A percentile compares a stretch with the other conserved stretches of the same genome.
phyloP scores from a whole-genome alignment of 2,888 invertebrate species.

The Sinhomidia bicolor region DNA sequence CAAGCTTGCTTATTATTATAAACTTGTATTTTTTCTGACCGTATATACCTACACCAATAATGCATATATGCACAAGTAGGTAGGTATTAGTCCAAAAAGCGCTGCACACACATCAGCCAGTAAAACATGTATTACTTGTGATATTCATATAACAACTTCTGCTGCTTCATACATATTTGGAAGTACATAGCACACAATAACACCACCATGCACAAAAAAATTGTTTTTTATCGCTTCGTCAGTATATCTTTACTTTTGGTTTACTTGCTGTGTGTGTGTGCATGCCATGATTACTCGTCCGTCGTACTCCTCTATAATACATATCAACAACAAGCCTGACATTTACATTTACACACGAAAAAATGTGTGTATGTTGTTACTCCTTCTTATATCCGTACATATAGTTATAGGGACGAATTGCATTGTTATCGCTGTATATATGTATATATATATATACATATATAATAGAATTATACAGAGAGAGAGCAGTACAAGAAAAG shows the following conservation, averaged over 20 bases:
- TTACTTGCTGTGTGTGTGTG: not conserved
- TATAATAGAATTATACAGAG: not conserved
- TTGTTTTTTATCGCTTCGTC: slow-evolving; percentile 66
- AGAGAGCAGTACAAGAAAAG: not conserved
- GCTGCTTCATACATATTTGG: not conserved
- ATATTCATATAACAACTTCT: not conserved
- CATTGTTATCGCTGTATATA: no score
- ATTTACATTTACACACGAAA: slow-evolving; percentile 23
- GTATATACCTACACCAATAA: not conserved
- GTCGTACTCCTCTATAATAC: not conserved
- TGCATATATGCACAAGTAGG: not conserved
- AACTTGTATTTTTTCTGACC: not conserved
- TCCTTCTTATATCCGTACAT: not conserved
- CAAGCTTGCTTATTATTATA: no score
- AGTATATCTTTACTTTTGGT: slow-evolving; percentile 30
- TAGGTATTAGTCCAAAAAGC: no score
- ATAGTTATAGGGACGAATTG: slow-evolving; percentile 15
- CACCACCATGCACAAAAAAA: slow-evolving; percentile 23
- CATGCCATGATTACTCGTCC: not conserved
- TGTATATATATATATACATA: no score
- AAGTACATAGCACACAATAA: not conserved
- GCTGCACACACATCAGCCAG: no score
- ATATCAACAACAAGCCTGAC: slow-evolving; percentile 14
- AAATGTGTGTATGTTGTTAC: not conserved
- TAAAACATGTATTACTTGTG: no score